Percentiles rank a stretch among this genome's conserved stretches.
These are phyloP conservation scores for Torymus aiolomorphi DNA, from an alignment of 2,888 invertebrate species.

Conservation along the genomic window DNA sequence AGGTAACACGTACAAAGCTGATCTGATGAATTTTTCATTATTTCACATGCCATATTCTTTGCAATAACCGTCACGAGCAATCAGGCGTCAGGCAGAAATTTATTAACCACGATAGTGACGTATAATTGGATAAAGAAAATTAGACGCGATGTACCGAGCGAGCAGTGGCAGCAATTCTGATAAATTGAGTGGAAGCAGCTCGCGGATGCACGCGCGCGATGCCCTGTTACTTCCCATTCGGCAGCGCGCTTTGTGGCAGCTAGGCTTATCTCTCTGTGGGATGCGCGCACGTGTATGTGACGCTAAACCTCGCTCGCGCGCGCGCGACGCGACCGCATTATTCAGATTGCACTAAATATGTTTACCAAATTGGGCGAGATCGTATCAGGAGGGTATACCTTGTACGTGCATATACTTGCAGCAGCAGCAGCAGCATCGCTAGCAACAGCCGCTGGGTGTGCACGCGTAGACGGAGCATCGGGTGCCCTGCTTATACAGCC, in stretches of 20 bases:
- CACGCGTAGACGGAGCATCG: neutral
- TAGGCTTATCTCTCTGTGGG: slow-evolving; percentile 39
- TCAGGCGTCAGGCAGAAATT: neutral
- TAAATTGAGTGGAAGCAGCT: slow-evolving; percentile 25
- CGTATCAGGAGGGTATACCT: slow-evolving; percentile 63
- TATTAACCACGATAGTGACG: neutral
- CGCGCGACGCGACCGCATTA: slow-evolving; percentile 62
- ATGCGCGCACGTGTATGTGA: slow-evolving; percentile 49
- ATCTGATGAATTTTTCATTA: too few relatives aligned
- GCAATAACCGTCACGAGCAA: too few relatives aligned
- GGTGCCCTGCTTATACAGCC: neutral
- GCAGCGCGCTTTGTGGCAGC: too few relatives aligned
- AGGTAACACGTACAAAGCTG: too few relatives aligned
- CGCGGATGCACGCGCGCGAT: neutral
- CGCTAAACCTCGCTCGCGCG: slow-evolving; percentile 65
- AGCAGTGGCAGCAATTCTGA: slow-evolving; percentile 5
- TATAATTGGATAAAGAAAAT: slow-evolving; percentile 28
- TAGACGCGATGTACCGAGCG: neutral
- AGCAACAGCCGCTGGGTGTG: neutral
- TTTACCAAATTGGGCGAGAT: slow-evolving; percentile 70
- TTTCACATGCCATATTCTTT: too few relatives aligned
- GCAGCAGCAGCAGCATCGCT: slow-evolving; percentile 57
- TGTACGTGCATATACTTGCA: slow-evolving; percentile 65
- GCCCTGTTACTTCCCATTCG: slow-evolving; percentile 24
- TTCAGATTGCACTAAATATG: slow-evolving; percentile 70